Evolutionary conservation across 92 coral and sea anemone genomes (phyloP).

Genomic region (Paramuricea clavata): DNA sequence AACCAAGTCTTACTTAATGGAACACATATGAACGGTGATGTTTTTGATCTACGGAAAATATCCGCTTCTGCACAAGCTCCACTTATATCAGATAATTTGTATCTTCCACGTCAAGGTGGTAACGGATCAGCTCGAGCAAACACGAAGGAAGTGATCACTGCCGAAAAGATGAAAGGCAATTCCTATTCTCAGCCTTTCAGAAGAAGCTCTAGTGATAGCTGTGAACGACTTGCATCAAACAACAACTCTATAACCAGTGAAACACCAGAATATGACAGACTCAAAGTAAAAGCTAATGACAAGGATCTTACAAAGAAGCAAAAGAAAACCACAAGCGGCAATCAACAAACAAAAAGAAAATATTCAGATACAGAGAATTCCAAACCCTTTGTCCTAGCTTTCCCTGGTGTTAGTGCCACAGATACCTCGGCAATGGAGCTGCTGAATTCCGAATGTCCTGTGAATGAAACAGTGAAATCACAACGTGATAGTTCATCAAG

Average conservation of each 20-base stretch:
- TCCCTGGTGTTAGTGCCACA: neutral
- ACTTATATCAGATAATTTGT: neutral
- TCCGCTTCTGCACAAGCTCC: slow-evolving; percentile 58
- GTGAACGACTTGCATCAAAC: slow-evolving; percentile 27
- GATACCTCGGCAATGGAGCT: slow-evolving; percentile 12
- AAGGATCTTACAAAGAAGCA: slow-evolving; percentile 40
- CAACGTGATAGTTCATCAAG: slow-evolving; percentile 41
- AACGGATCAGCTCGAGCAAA: slow-evolving; percentile 10
- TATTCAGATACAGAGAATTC: slow-evolving; percentile 22
- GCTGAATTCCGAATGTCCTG: slow-evolving; percentile 26
- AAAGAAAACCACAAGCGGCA: slow-evolving; percentile 31
- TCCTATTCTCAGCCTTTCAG: neutral
- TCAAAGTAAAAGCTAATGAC: slow-evolving; percentile 28
- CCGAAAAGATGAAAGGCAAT: neutral
- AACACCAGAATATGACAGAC: slow-evolving; percentile 23
- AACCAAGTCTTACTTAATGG: slow-evolving; percentile 64
- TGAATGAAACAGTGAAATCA: slow-evolving; percentile 2
- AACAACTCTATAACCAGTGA: slow-evolving; percentile 33
- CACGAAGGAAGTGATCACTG: slow-evolving; percentile 14
- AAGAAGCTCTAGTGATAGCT: slow-evolving; percentile 44
- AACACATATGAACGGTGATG: slow-evolving; percentile 73
- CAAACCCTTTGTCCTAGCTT: neutral
- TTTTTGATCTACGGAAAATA: slow-evolving; percentile 91
- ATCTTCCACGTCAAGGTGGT: slow-evolving; percentile 1
- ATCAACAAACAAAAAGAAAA: slow-evolving; percentile 25